These are phyloP conservation scores for Dasypolia templi DNA, from an alignment of 2,888 invertebrate species.

Conservation along the genomic window DNA sequence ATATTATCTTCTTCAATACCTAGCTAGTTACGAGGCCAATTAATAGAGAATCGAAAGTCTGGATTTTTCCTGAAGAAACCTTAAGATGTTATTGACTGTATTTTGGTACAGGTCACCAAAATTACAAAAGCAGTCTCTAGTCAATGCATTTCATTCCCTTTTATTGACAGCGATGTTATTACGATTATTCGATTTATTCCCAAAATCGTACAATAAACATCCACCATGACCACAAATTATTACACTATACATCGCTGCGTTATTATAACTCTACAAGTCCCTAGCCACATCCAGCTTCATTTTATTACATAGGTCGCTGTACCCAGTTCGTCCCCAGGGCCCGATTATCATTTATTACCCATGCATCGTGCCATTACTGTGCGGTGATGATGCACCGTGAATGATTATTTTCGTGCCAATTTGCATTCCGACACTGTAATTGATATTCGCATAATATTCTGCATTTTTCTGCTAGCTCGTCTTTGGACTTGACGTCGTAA, in stretches of 20 bases:
- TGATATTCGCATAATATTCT: conserved; percentile 66
- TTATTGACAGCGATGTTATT: conserved; percentile 6
- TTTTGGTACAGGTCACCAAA: too few relatives aligned
- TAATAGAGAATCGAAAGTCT: too few relatives aligned
- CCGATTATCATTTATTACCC: conserved; percentile 83
- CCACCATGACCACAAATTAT: conserved; percentile 30
- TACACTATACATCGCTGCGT: background rate
- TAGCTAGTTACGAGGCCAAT: too few relatives aligned
- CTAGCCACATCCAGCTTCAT: conserved; percentile 60
- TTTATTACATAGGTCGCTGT: conserved; percentile 23
- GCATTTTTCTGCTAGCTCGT: conserved; percentile 48
- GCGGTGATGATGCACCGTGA: conserved; percentile 64
- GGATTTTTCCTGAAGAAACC: too few relatives aligned
- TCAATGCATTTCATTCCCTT: background rate
- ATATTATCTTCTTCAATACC: too few relatives aligned
- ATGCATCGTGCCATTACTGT: conserved; percentile 77
- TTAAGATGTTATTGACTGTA: too few relatives aligned
- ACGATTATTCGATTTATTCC: too few relatives aligned
- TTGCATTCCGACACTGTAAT: conserved; percentile 68
- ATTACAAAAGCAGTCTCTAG: background rate
- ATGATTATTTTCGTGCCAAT: conserved; percentile 71
- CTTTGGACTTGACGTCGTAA: conserved; percentile 45
- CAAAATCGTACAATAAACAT: conserved; percentile 10
- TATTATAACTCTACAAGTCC: conserved; percentile 2
- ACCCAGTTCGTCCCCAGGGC: conserved; percentile 75